Percentiles rank a stretch among this genome's conserved stretches.
Conservation (phyloP, 2,797 vertebrate genomes). For the Semaprochilodus insignis region DNA sequence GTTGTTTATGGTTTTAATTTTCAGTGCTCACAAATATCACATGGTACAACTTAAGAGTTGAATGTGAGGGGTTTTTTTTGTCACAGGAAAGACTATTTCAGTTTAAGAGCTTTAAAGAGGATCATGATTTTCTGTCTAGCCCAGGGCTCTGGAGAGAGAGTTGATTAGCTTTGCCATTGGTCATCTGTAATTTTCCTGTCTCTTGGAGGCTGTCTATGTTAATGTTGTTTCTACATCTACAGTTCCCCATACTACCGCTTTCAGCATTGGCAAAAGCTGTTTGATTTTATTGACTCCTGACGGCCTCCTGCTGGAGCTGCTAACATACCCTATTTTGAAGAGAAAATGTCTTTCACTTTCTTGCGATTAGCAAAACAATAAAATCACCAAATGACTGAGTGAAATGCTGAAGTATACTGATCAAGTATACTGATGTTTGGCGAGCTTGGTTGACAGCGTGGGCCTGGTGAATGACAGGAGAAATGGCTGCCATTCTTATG, state of each 20-base stretch:
- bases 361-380: not conserved
- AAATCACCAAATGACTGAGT: not conserved
- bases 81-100: constrained; percentile 31
- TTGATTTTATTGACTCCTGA: constrained; percentile 9
- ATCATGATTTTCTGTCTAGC: constrained; percentile 36
- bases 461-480: constrained; percentile 21
- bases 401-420: not conserved
- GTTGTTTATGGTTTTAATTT: not conserved
- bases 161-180: constrained; percentile 42
- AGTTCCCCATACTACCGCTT: constrained; percentile 2
- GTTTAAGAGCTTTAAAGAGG: constrained; percentile 45
- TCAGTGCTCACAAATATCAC: constrained; percentile 8
- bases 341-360: not conserved
- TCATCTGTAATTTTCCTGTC: constrained; percentile 3
- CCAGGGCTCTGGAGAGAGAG: constrained; percentile 36
- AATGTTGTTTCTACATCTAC: constrained; percentile 18
- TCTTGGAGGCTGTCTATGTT: not conserved
- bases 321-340: constrained; percentile 6
- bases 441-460: constrained; percentile 11
- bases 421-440: constrained; percentile 1
- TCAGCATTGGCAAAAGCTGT: not conserved
- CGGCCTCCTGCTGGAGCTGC: constrained; percentile 1
- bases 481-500: constrained; percentile 4
- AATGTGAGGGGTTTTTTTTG: not conserved
- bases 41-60: constrained; percentile 18